Evolutionary conservation across 2,113 vertebrate genomes (phyloP).

Genomic region (Tupaia chinensis): DNA sequence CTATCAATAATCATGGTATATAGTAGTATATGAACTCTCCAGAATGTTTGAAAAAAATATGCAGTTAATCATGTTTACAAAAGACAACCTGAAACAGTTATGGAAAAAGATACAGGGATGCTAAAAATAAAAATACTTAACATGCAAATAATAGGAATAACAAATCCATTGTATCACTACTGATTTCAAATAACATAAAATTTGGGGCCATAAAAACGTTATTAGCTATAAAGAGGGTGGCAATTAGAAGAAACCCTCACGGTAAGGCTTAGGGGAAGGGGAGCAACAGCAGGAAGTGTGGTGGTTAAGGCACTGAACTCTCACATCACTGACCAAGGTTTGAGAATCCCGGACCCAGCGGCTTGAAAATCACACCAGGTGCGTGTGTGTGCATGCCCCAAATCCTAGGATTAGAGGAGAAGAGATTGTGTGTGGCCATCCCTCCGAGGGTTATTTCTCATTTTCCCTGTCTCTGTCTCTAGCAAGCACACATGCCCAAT

Average conservation of each 20-base stretch:
- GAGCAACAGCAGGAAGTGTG: too few relatives aligned
- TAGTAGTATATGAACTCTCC: not conserved
- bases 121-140: not conserved
- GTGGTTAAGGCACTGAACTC: too few relatives aligned
- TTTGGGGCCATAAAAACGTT: not conserved
- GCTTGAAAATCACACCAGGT: too few relatives aligned
- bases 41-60: not conserved
- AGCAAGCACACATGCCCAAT: too few relatives aligned
- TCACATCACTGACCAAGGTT: too few relatives aligned
- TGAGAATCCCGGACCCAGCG: too few relatives aligned
- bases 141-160: not conserved
- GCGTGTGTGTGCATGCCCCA: too few relatives aligned
- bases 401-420: too few relatives aligned
- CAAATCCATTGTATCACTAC: not conserved
- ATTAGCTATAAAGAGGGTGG: not conserved
- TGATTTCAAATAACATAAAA: not conserved
- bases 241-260: not conserved
- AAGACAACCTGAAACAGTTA: not conserved
- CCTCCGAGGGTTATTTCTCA: too few relatives aligned
- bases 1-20: not conserved
- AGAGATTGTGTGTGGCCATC: too few relatives aligned
- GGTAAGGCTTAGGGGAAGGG: too few relatives aligned
- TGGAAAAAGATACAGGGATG: not conserved
- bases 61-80: not conserved
- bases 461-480: too few relatives aligned